Base-by-base conservation (phyloP, 2,113 vertebrate genomes). In the Myotis brandtii region DNA sequence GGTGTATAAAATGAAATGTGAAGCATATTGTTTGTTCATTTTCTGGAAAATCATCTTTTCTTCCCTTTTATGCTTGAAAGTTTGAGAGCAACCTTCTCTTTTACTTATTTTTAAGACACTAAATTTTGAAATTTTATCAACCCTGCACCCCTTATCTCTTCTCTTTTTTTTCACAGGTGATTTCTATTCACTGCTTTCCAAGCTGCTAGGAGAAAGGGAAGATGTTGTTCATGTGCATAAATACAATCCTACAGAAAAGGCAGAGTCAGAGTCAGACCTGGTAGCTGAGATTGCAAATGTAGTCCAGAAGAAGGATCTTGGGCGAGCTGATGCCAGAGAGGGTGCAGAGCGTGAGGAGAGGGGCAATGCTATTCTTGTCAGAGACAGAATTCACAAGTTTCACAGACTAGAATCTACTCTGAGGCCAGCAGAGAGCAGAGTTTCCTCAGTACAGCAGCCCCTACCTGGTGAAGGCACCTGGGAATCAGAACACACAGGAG, bases 351-450 rank as follows among this genome's bases (percentile, higher is more conserved):
- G 91, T 93, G 98, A 98, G 93, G 98, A 98, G 85, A 98, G 98
- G 97, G 98, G 98, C 76, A 98, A 98, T 97, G 95, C 98, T 77
- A 90, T 99, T 97, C 98, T 99, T 98, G 97, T 99, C 98, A 99
- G 99, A 99, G 99, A 99, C 98, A 99, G 99, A 98, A 99, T 99
- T 98, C 99, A 99, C 98, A 99, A 99, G 98, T 99, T 99, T 98
- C 99, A 99, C 98, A 99, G 98, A 98, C 98, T 99, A 99, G 99
- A 99, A 94, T 98, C 99, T 83, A 99, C 98, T 76, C 32, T 99
- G 98, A 99, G 99, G 97, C 98, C 99, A 37, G 97, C 98, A 91
- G 98, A 98, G 97, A 99, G 97, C 98, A 98, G 96, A 97, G 98
- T 86, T 89, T 95, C 98, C 88, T 98, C 98, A 96, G 98, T 98